phyloP scores from a whole-genome alignment of 2,113 vertebrate genomes.

The Actenoides lindsayi region DNA sequence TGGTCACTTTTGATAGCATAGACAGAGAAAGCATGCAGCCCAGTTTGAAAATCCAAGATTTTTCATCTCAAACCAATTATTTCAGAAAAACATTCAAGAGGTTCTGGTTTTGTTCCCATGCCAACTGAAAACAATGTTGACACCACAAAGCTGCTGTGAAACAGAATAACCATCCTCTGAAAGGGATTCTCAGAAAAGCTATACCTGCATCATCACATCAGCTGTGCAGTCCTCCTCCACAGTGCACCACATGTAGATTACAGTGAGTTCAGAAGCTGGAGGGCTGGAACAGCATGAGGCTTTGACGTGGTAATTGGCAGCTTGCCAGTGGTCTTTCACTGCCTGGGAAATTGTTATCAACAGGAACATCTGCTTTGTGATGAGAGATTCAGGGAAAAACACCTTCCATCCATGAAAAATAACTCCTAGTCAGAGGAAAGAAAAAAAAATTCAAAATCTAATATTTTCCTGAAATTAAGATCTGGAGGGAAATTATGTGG shows the following conservation, averaged over 20 bases:
- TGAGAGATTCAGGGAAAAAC: background rate
- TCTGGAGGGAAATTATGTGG: background rate
- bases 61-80: background rate
- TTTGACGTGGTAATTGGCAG: background rate
- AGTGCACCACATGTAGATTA: rapidly evolving
- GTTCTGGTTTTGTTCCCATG: background rate
- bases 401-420: background rate
- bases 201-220: background rate
- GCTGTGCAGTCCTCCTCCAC: background rate
- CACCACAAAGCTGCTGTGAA: background rate
- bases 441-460: background rate
- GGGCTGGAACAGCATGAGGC: rapidly evolving
- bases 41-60: slow-evolving; percentile 3
- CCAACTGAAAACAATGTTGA: background rate
- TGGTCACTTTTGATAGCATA: background rate
- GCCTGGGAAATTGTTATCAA: background rate
- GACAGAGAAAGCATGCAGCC: background rate
- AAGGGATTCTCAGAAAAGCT: background rate
- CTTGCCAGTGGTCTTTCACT: background rate
- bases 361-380: background rate
- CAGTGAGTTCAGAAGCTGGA: background rate
- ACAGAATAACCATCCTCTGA: background rate
- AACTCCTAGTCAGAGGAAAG: background rate
- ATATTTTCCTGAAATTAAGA: background rate
- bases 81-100: background rate